These are phyloP conservation scores for Taenioides sp. DNA, from an alignment of 2,797 vertebrate species.

Conservation along the genomic window DNA sequence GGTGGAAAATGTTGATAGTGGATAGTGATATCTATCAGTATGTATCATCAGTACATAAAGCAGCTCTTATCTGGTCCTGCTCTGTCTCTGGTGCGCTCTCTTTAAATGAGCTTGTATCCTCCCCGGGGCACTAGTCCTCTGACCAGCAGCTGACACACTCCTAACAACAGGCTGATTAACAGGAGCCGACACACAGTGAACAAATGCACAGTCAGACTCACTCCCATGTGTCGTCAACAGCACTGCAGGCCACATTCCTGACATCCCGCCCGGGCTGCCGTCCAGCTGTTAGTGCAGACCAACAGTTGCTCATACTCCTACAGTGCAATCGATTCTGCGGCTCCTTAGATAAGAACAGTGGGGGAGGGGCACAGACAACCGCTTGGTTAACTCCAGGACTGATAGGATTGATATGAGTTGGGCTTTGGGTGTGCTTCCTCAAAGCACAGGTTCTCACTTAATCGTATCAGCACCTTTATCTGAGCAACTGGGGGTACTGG, in stretches of 20 bases:
- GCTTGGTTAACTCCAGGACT: slow-evolving; percentile 36
- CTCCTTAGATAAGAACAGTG: slow-evolving; percentile 39
- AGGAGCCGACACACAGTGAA: slow-evolving; percentile 50
- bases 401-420: slow-evolving; percentile 41
- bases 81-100: slow-evolving; percentile 28
- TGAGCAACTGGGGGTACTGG: slow-evolving; percentile 52
- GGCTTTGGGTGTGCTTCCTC: slow-evolving; percentile 30
- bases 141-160: slow-evolving; percentile 75
- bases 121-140: slow-evolving; percentile 59
- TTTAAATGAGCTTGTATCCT: slow-evolving; percentile 44
- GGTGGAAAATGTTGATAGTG: slow-evolving; percentile 20
- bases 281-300: slow-evolving; percentile 55
- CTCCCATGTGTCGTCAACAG: slow-evolving; percentile 67
- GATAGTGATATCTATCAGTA: too few species aligned
- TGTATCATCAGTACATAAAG: slow-evolving; percentile 10
- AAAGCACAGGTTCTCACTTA: slow-evolving; percentile 52
- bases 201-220: slow-evolving; percentile 60
- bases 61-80: slow-evolving; percentile 37
- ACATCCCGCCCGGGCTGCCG: slow-evolving; percentile 52
- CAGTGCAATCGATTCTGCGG: slow-evolving; percentile 49
- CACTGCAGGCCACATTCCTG: slow-evolving; percentile 65
- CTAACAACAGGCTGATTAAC: slow-evolving; percentile 74
- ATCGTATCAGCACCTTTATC: slow-evolving; percentile 62
- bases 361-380: slow-evolving; percentile 22
- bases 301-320: slow-evolving; percentile 55